Base-by-base conservation (phyloP, 2,888 invertebrate species). In the Platycheirus albimanus region DNA sequence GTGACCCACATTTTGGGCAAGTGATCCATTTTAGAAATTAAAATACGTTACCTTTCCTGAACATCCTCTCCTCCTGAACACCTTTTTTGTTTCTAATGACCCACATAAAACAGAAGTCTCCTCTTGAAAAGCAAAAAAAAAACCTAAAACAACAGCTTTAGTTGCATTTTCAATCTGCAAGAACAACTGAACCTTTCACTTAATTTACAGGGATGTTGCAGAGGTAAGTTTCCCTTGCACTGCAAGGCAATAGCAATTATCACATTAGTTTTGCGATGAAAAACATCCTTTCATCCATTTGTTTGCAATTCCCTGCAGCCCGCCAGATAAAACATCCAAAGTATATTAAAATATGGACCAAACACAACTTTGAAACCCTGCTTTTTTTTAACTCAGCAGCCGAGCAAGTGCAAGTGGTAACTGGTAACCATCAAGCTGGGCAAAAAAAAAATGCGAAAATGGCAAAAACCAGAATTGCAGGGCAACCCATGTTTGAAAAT, bases 261-360 rank as follows among this genome's bases (percentile, higher is more conserved):
- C 79, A 74, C 67, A 64, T 74, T 69, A 79, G 61, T 74, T 54
- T 47, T 30, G 47, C 74, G 45, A 63, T 74, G 41, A 67, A 74
- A 74, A 49, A 61, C 38, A 79, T 69, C 79, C 74, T 67, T 74
- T 69, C 79, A 79, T 74, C 63, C 79, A 28, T 69, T 45, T 67
- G 67, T 69, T 74, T 63, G 49, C 54, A 38, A 63, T 47, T 66
- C 66, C 38, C 76, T 33, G 41, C 70, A 33, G 20, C 70, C 47
- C 61, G 20, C 58, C 49, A 78, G 58, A 72, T 61, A 66, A 78
- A 78, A 52, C 61, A 79, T 45, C 63, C 54, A 69, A 63, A 79
- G 79, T 79, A 72, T 79, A 74, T 79, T 79, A 74, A 79, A 79
- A 79, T 45, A 61, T 61, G 61, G 45, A 79, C 74, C 74, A n/a